Percentiles rank a stretch among this genome's conserved stretches.
Evolutionary conservation across 2,888 invertebrate genomes (phyloP).

Genomic region (Melikaiella ostensackeni): DNA sequence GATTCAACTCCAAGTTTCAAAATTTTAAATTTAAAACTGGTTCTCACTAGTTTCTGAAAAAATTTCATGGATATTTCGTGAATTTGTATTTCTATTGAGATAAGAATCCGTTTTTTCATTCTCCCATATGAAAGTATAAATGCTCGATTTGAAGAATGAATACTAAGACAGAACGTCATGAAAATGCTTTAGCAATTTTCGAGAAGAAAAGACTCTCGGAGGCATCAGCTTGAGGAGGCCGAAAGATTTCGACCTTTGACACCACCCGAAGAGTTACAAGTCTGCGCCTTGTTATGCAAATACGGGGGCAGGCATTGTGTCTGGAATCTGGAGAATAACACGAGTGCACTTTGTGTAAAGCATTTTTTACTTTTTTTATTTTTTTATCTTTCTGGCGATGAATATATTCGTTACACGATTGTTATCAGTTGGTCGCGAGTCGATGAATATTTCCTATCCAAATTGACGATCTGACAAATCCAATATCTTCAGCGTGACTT

Average conservation of each 20-base stretch:
- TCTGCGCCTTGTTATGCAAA: constrained; percentile 62
- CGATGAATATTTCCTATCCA: constrained; percentile 28
- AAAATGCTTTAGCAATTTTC: constrained; percentile 34
- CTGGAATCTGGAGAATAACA: constrained; percentile 51
- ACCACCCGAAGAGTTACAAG: constrained; percentile 61
- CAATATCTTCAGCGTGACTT: no score
- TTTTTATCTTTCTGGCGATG: constrained; percentile 9
- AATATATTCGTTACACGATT: constrained; percentile 34
- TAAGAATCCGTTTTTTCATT: not conserved
- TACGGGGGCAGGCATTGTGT: constrained; percentile 61
- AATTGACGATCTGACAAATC: no score
- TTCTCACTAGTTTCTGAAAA: no score
- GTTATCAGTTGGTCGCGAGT: constrained; percentile 18
- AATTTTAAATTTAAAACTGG: no score
- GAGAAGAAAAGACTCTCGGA: constrained; percentile 27
- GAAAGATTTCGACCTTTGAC: constrained; percentile 60
- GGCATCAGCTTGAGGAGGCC: constrained; percentile 34
- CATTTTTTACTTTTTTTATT: constrained; percentile 10
- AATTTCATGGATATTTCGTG: no score
- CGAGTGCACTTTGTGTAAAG: constrained; percentile 38
- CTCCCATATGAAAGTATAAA: not conserved
- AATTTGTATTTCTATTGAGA: constrained; percentile 7
- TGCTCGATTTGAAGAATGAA: not conserved
- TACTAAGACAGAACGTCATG: constrained; percentile 33
- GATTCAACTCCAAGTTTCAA: no score